phyloP scores from a whole-genome alignment of 2,888 invertebrate species.

The Trichacis sp. region DNA sequence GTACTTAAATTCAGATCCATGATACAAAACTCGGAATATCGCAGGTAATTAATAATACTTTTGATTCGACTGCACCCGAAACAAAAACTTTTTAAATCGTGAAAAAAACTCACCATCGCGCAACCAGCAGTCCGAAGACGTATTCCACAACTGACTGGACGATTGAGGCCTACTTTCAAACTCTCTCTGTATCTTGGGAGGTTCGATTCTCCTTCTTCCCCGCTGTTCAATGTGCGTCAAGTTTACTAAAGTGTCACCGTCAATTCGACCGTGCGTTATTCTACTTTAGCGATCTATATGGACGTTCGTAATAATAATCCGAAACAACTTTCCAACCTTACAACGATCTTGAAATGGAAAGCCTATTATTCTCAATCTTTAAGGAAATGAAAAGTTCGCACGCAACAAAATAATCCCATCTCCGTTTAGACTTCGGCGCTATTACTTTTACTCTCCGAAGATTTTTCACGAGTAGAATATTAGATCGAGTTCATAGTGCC shows the following conservation, averaged over 20 bases:
- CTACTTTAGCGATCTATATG: slow-evolving; percentile 37
- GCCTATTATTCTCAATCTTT: slow-evolving; percentile 38
- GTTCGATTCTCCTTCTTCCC: slow-evolving; percentile 51
- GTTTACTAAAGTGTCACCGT: slow-evolving; percentile 33
- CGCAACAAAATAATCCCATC: slow-evolving; percentile 12
- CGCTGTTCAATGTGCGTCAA: slow-evolving; percentile 34
- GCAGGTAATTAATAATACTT: neutral
- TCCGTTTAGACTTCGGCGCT: slow-evolving; percentile 1
- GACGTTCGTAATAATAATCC: slow-evolving; percentile 13
- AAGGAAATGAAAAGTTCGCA: slow-evolving; percentile 38
- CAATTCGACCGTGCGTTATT: slow-evolving; percentile 41
- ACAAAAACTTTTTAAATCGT: neutral
- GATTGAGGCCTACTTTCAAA: slow-evolving; percentile 67
- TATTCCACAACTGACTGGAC: slow-evolving; percentile 66
- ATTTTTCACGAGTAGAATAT: neutral
- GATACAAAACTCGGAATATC: no score
- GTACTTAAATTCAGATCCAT: no score
- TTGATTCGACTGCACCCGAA: neutral
- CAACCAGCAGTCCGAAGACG: slow-evolving; percentile 62
- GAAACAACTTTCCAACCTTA: slow-evolving; percentile 35
- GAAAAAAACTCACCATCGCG: slow-evolving; percentile 62
- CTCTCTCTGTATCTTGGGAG: slow-evolving; percentile 63
- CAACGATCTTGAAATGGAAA: slow-evolving; percentile 40
- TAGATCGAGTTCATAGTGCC: no score
- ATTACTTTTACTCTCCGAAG: neutral